These are phyloP conservation scores for Oophaga sylvatica DNA, from an alignment of 2,797 vertebrate species.

Conservation along the genomic window DNA sequence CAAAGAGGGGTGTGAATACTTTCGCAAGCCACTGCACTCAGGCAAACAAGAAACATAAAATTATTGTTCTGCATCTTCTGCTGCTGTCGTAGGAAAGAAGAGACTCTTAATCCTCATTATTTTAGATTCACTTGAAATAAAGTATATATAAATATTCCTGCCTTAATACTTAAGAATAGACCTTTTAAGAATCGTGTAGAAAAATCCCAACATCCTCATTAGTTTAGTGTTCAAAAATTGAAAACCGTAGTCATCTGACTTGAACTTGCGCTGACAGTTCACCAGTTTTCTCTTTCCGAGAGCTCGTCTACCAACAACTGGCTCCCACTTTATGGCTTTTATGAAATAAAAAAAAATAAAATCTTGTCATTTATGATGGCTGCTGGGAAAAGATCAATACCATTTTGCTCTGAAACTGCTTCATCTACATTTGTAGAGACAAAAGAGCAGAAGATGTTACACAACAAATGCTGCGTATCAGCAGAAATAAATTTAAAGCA, in stretches of 20 bases:
- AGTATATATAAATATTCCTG: too few species aligned
- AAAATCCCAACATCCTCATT: constrained; percentile 10
- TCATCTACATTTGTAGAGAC: constrained; percentile 45
- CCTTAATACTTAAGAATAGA: background rate
- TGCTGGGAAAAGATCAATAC: constrained; percentile 58
- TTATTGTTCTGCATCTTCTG: too few species aligned
- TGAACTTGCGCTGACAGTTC: constrained; percentile 30
- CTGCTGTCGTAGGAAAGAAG: too few species aligned
- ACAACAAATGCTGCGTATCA: constrained; percentile 51
- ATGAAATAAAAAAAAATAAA: constrained; percentile 41
- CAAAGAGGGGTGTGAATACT: too few species aligned
- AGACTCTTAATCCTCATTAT: too few species aligned
- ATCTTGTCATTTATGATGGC: constrained; percentile 39
- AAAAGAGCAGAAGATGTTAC: constrained; percentile 35
- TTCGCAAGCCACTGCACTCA: too few species aligned
- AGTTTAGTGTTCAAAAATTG: background rate
- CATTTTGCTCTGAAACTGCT: constrained; percentile 28
- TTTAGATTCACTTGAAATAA: too few species aligned
- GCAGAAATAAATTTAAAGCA: constrained; percentile 55
- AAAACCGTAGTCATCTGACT: background rate
- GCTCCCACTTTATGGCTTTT: constrained; percentile 25
- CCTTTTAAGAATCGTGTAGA: background rate
- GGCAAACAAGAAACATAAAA: too few species aligned
- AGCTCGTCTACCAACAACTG: background rate
- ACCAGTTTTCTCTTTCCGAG: constrained; percentile 5